Evolutionary conservation across 2,797 vertebrate genomes (phyloP).

Genomic region (Helostoma temminkii): DNA sequence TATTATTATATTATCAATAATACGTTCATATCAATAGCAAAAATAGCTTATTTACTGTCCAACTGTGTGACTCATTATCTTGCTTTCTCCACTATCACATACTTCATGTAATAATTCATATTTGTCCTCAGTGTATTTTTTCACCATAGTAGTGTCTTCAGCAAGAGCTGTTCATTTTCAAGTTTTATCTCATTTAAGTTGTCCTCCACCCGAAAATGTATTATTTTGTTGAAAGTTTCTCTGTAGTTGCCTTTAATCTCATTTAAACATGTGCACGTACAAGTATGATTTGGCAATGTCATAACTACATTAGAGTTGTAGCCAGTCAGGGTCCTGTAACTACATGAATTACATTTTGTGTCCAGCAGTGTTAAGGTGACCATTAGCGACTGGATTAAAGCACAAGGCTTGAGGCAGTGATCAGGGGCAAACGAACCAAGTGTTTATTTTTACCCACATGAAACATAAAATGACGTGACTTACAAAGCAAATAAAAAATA

Average conservation of each 20-base stretch:
- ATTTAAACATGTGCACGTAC: neutral
- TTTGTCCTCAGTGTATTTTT: neutral
- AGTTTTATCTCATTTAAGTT: neutral
- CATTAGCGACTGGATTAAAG: too few relatives aligned
- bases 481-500: too few relatives aligned
- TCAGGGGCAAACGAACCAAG: too few relatives aligned
- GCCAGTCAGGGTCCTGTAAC: too few relatives aligned
- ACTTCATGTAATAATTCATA: constrained; percentile 7
- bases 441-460: too few relatives aligned
- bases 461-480: too few relatives aligned
- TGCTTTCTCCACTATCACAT: neutral
- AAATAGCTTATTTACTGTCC: neutral
- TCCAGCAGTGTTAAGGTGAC: too few relatives aligned
- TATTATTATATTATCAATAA: too few relatives aligned
- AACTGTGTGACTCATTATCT: constrained; percentile 18
- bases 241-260: neutral
- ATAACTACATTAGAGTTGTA: neutral
- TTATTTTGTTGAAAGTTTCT: neutral
- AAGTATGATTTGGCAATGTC: too few relatives aligned
- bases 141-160: neutral
- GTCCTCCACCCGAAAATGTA: neutral
- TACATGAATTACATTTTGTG: too few relatives aligned
- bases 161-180: neutral
- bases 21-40: neutral
- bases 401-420: too few relatives aligned